Evolutionary conservation across 2,888 invertebrate genomes (phyloP).

Genomic region (Drosophila peninsularis): DNA sequence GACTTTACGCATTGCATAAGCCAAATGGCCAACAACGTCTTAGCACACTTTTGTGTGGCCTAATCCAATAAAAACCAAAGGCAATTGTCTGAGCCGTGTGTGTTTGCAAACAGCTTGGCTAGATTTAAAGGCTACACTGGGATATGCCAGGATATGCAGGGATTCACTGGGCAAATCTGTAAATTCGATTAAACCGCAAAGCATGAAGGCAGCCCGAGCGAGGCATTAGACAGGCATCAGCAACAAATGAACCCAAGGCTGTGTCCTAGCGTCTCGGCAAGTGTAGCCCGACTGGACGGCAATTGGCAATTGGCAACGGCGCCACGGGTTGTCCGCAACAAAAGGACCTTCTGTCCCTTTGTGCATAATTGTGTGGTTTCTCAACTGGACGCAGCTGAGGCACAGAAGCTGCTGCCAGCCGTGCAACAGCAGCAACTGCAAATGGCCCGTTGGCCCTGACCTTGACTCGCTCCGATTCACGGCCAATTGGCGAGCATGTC

Average conservation of each 20-base stretch:
- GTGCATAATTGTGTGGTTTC: constrained; percentile 74
- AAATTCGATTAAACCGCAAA: constrained; percentile 81
- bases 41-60: constrained; percentile 66
- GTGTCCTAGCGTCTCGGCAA: constrained; percentile 48
- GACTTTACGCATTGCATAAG: constrained; percentile 52
- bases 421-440: constrained; percentile 74
- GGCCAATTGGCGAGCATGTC: constrained; percentile 7
- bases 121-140: constrained; percentile 49
- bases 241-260: constrained; percentile 4
- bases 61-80: constrained; percentile 77
- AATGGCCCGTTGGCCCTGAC: constrained; percentile 48
- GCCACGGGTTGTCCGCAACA: constrained; percentile 42
- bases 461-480: constrained; percentile 32
- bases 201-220: constrained; percentile 61
- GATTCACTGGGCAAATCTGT: constrained; percentile 57
- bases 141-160: not conserved
- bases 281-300: constrained; percentile 51
- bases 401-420: constrained; percentile 58
- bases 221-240: constrained; percentile 40
- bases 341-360: constrained; percentile 22
- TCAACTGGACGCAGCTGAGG: constrained; percentile 22
- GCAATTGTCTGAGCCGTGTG: constrained; percentile 16
- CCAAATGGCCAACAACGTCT: constrained; percentile 39
- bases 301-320: constrained; percentile 73
- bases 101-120: constrained; percentile 70